Base-by-base conservation (phyloP, 1,140 invertebrate species). In the Arion vulgaris region DNA sequence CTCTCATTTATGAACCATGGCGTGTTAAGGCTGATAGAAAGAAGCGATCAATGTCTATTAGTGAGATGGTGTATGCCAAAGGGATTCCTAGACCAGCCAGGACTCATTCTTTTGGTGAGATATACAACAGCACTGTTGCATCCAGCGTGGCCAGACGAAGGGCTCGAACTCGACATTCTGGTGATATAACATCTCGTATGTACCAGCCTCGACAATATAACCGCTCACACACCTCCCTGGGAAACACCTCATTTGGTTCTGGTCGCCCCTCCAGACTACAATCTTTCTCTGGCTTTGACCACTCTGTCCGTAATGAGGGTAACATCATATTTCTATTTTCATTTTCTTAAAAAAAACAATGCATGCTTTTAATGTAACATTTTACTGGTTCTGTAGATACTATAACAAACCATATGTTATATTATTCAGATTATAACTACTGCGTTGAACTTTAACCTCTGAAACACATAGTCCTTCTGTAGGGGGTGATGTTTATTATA, bases 1-100 rank as follows among this genome's bases (percentile, higher is more conserved):
- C 83, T 62, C 62, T 84, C 0, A 81, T n/a, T 17, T 72, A 84
- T 66, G 73, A 84, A 5, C 83, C 83, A 41, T 84, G 83, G 83
- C 72, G 83, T 13, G 62, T 45, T 17, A 81, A 84, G 41, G 80
- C 79, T 1, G 7, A 51, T 13, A 36, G 49, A 41, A 71, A 77
- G 4, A 36, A 53, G 2, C 73, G 49, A 7, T 80, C 83, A 39
- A 4, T 74, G 28, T 81, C 80, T 34, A 38, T 57, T 45, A 81
- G 80, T 69, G 80, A 74, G 38, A 73, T 81, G 80, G 36, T 73
- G n/a, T 39, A 72, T 74, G 69, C 34, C 26, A 28, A 17, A 28
- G 68, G 69, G 13, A 49, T 5, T n/a, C 0, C 69, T 41, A 41
- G 71, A 23, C 80, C 71, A 0, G 5, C 13, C 4, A 62, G 62